Evolutionary conservation across 1,140 invertebrate genomes (phyloP), one percentile per base, ranked within the genome.

Genomic region (Hyposmocoma kahamanoa): DNA sequence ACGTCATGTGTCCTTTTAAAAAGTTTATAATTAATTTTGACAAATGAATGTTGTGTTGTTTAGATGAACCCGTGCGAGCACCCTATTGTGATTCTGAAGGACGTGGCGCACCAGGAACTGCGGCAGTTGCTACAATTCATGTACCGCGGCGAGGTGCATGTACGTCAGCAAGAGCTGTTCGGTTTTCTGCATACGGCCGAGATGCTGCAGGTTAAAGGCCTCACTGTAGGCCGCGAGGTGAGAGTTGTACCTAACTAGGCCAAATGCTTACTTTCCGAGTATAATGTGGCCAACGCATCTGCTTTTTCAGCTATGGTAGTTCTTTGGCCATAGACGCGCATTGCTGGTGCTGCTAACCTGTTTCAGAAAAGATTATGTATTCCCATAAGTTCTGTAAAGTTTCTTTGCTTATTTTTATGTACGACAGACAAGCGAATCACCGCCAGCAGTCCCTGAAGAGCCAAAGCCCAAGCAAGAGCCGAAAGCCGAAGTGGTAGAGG

Each of bases 101-200:
- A 95, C 88, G 91, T 95, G 11, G 89, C 90, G 22, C 92, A 91
- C 61, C 90, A 91, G 62, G 92, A 95, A 76, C 85, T 96, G 48
- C 90, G 91, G 62, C 92, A 93, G 54, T 89, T 96, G 24, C 82
- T 95, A 53, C 92, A 94, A 72, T 95, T 95, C 75, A 94, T 95
- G 91, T 96, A 96, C 71, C 89, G 91, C 47, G 94, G 94, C 13
- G 94, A 95, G 82, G 94, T 96, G 3, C 94, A 94, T 77, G 93
- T 96, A 19, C 90, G 92, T 44, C 91, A 94, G 71, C 92, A 92
- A 42, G 93, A 95, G 78, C 81, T 96, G 42, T 89, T 91, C 36
- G 90, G 91, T 1, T 93, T 96, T 82, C 77, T 96, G 50, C 90
- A 93, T 65, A 95, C 93, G 32, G 94, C 95, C 41, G 93, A 95